A percentile compares a stretch with the other conserved stretches of the same genome.
These are phyloP conservation scores for Ranitomeya imitator DNA, from an alignment of 2,113 vertebrate species.

Conservation along the genomic window DNA sequence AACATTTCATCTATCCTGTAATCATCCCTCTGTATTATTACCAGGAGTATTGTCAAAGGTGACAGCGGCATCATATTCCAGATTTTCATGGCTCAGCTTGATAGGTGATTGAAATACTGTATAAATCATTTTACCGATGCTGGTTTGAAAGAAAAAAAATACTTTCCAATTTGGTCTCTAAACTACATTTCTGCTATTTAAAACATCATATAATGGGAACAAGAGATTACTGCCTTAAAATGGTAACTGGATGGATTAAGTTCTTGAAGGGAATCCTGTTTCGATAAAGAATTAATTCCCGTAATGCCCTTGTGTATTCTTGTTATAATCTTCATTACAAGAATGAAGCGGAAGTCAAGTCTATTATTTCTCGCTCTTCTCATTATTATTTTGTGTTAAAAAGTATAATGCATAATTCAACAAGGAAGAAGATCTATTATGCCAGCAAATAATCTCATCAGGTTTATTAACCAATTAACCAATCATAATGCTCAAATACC, in stretches of 20 bases:
- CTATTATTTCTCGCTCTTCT: conserved; percentile 53
- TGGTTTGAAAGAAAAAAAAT: conserved; percentile 18
- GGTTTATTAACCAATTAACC: conserved; percentile 22
- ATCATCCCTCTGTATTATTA: conserved; percentile 29
- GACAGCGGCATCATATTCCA: background rate
- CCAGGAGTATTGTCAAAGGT: conserved; percentile 32
- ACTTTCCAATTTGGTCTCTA: conserved; percentile 19
- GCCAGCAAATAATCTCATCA: conserved; percentile 22
- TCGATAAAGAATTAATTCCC: conserved; percentile 54
- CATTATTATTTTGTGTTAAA: conserved; percentile 52
- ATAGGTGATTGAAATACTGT: conserved; percentile 31
- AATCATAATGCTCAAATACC: conserved; percentile 15
- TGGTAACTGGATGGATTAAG: conserved; percentile 54
- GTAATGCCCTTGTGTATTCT: conserved; percentile 46
- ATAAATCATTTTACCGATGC: conserved; percentile 6
- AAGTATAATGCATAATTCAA: conserved; percentile 38
- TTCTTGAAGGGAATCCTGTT: conserved; percentile 55
- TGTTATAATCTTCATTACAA: conserved; percentile 56
- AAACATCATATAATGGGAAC: conserved; percentile 24
- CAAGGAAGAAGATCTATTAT: conserved; percentile 28
- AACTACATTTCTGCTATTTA: conserved; percentile 44
- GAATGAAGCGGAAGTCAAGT: conserved; percentile 42
- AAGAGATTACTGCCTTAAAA: conserved; percentile 43
- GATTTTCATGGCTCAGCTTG: background rate
- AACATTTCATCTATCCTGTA: background rate